Evolutionary conservation across 2,888 invertebrate genomes (phyloP), one percentile per base, ranked within the genome.

Genomic region (Diogma glabrata): DNA sequence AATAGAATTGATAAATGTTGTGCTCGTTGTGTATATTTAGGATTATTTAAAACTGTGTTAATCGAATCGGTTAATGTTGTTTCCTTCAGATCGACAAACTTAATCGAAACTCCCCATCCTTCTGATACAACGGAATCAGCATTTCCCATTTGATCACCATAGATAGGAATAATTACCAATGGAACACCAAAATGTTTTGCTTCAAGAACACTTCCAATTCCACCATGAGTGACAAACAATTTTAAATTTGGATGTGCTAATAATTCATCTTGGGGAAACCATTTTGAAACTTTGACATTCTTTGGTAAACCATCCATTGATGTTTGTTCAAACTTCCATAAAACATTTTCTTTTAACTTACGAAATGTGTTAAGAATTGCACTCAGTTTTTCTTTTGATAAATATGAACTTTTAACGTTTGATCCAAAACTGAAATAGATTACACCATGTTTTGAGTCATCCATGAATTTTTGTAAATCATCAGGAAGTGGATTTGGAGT

Each of bases 201-300:
- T 14, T 47, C 47, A 7, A 19, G 83, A 69, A 85, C 77, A 59
- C 85, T 85, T 22, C 86, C 75, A 1, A 86, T 73, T 14, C 87
- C 87, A 4, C 67, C 62, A 17, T 63, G 64, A 1, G 65, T 64
- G 16, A 67, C 61, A 49, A 67, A 65, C 4, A 67, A 51, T 20
- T 77, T 75, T 10, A 82, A 75, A 63, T 80, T 81, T 2, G 78
- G 75, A 60, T 86, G 85, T 17, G 30, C 22, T 1, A 47, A 22
- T 59, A 89, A 75, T 62, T 84, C 82, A 57, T 79, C 78, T 61
- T 89, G 89, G 9, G 73, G 70, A 55, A 71, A 60, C 73, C 73
- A 74, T 22, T 65, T 60, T 20, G 61, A 60, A 24, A 70, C 64
- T 10, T 68, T 61, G 1, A 75, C 71, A 54, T 75, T 75, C 1